Evolutionary conservation across 2,113 vertebrate genomes (phyloP).

Genomic region (Silurus meridionalis): DNA sequence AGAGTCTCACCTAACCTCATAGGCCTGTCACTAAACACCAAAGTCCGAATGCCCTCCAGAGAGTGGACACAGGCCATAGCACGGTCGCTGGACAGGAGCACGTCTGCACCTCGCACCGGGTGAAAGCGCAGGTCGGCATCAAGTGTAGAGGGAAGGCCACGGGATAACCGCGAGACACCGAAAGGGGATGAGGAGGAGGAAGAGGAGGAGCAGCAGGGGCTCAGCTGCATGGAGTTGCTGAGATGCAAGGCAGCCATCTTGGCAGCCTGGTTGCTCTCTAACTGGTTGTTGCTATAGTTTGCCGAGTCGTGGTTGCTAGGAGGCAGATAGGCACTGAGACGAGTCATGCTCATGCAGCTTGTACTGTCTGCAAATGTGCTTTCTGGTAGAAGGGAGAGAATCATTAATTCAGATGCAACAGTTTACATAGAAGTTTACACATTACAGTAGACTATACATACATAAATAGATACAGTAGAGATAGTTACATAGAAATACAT

Average conservation of each 20-base stretch:
- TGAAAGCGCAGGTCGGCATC: slow-evolving; percentile 94
- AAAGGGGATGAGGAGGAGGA: slow-evolving; percentile 54
- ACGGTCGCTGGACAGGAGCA: slow-evolving; percentile 90
- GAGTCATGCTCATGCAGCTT: slow-evolving; percentile 83
- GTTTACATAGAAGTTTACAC: neutral
- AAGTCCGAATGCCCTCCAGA: slow-evolving; percentile 88
- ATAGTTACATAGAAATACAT: too few species aligned
- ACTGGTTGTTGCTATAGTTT: slow-evolving; percentile 97
- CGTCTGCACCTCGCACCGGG: slow-evolving; percentile 83
- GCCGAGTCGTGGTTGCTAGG: slow-evolving; percentile 95
- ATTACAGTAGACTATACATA: too few species aligned
- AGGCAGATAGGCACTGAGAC: slow-evolving; percentile 90
- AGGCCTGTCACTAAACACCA: slow-evolving; percentile 93
- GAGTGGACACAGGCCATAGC: slow-evolving; percentile 87
- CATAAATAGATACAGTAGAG: too few species aligned
- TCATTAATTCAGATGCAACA: neutral
- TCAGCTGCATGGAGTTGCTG: slow-evolving; percentile 78
- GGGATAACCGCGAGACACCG: slow-evolving; percentile 56
- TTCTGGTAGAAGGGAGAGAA: slow-evolving; percentile 70
- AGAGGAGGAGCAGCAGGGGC: slow-evolving; percentile 81
- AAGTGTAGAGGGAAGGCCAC: slow-evolving; percentile 76
- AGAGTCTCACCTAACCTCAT: slow-evolving; percentile 87
- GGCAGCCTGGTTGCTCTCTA: slow-evolving; percentile 94
- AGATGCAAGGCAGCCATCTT: slow-evolving; percentile 91
- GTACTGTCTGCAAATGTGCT: slow-evolving; percentile 93